Conservation (phyloP, 1,140 invertebrate genomes). For the Notospermus geniculatus region DNA sequence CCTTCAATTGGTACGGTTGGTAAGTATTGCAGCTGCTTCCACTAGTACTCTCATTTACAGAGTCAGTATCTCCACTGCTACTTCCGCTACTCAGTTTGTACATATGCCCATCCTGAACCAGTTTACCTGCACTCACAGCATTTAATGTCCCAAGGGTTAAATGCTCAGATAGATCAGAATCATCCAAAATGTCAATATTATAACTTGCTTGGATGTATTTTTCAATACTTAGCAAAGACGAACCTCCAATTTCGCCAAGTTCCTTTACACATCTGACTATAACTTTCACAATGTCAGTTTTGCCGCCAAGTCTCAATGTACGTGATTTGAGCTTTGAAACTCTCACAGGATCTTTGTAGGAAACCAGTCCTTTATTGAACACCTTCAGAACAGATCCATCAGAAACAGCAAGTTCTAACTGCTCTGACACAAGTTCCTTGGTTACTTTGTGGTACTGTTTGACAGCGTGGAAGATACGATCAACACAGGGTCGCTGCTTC, state of each 20-base stretch:
- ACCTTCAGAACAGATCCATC: slow-evolving; percentile 81
- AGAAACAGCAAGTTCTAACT: slow-evolving; percentile 78
- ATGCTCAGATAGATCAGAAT: slow-evolving; percentile 66
- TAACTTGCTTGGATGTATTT: slow-evolving; percentile 78
- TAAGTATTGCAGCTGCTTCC: slow-evolving; percentile 24
- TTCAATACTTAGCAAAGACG: slow-evolving; percentile 77
- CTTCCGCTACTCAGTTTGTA: slow-evolving; percentile 58
- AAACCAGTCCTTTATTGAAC: slow-evolving; percentile 81
- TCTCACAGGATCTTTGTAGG: slow-evolving; percentile 76
- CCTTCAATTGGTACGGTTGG: neutral
- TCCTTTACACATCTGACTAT: slow-evolving; percentile 76
- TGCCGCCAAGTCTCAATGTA: slow-evolving; percentile 65
- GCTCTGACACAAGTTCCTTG: slow-evolving; percentile 79
- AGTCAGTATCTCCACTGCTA: slow-evolving; percentile 22
- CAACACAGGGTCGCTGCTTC: slow-evolving; percentile 88
- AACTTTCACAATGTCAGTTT: slow-evolving; percentile 74
- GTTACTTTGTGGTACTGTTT: slow-evolving; percentile 81
- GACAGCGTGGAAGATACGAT: slow-evolving; percentile 87
- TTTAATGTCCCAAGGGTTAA: slow-evolving; percentile 72
- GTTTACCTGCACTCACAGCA: slow-evolving; percentile 70
- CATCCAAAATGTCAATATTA: slow-evolving; percentile 64
- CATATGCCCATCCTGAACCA: slow-evolving; percentile 73
- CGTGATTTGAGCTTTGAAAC: slow-evolving; percentile 63
- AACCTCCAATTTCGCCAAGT: slow-evolving; percentile 78
- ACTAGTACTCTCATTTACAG: slow-evolving; percentile 8